These are phyloP conservation scores for Catagonus wagneri DNA, from an alignment of 2,113 vertebrate species.

Conservation along the genomic window DNA sequence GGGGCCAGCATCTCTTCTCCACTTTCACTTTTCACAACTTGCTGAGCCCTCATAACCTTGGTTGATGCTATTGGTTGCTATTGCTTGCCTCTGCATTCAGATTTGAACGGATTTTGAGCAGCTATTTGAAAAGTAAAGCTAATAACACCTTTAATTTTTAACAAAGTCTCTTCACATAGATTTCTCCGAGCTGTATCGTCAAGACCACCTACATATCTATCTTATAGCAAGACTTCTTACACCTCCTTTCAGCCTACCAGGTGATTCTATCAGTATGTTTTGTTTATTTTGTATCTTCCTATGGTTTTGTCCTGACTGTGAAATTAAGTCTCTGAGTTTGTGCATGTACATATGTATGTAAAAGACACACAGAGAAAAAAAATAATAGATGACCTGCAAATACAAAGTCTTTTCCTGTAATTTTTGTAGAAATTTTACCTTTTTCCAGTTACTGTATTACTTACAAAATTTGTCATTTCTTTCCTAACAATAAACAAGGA, in stretches of 20 bases:
- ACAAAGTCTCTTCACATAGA: slow-evolving; percentile 97
- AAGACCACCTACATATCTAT: not conserved
- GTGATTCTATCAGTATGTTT: not conserved
- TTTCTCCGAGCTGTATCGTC: slow-evolving; percentile 91
- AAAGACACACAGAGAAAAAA: not conserved
- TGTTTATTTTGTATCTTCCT: not conserved
- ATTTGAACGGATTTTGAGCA: slow-evolving; percentile 97
- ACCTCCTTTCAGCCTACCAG: accelerated
- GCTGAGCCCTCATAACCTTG: slow-evolving; percentile 98
- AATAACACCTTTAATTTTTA: slow-evolving; percentile 99
- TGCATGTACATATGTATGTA: accelerated
- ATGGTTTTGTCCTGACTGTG: not conserved
- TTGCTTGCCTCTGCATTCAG: slow-evolving; percentile 99
- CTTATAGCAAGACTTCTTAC: not conserved
- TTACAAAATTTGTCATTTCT: not conserved
- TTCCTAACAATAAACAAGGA: not conserved
- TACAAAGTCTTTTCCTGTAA: not conserved
- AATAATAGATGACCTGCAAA: not conserved
- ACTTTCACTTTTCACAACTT: slow-evolving; percentile 96
- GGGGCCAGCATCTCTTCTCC: slow-evolving; percentile 96
- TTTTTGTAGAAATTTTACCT: not conserved
- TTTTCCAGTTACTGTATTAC: not conserved
- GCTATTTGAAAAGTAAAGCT: slow-evolving; percentile 99
- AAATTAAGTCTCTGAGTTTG: not conserved
- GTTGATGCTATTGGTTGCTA: slow-evolving; percentile 99